Evolutionary conservation across 2,888 invertebrate species (phyloP).

Genomic region (Pristionchus fissidentatus): DNA sequence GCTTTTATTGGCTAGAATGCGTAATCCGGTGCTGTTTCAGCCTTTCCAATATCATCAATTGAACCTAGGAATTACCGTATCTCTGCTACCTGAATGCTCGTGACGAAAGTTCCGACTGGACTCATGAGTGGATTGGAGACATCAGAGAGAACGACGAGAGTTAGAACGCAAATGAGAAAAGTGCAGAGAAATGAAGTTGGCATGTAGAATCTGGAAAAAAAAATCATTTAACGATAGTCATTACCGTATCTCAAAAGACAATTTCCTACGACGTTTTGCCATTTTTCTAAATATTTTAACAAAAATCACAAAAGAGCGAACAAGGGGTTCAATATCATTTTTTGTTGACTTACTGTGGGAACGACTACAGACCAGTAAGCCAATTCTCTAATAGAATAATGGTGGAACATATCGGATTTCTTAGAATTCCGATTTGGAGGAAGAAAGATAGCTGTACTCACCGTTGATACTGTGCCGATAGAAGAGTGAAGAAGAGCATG

Average conservation of each 20-base stretch:
- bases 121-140: conserved; percentile 73
- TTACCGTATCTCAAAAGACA: background rate
- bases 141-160: conserved; percentile 71
- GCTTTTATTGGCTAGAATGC: background rate
- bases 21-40: background rate
- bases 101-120: conserved; percentile 75
- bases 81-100: conserved; percentile 69
- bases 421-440: background rate
- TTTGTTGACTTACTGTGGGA: background rate
- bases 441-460: conserved; percentile 32
- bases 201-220: conserved; percentile 72
- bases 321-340: background rate
- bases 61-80: background rate
- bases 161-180: conserved; percentile 75
- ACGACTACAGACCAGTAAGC: no score
- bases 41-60: background rate
- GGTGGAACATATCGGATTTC: no score
- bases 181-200: conserved; percentile 82
- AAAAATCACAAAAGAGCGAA: no score
- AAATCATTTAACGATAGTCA: no score
- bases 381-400: no score
- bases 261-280: no score
- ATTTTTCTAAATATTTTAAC: no score
- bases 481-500: conserved; percentile 77
- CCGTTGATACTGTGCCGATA: conserved; percentile 76